Evolutionary conservation across 2,113 vertebrate species (phyloP).

Genomic region (Cochlearius cochlearius): DNA sequence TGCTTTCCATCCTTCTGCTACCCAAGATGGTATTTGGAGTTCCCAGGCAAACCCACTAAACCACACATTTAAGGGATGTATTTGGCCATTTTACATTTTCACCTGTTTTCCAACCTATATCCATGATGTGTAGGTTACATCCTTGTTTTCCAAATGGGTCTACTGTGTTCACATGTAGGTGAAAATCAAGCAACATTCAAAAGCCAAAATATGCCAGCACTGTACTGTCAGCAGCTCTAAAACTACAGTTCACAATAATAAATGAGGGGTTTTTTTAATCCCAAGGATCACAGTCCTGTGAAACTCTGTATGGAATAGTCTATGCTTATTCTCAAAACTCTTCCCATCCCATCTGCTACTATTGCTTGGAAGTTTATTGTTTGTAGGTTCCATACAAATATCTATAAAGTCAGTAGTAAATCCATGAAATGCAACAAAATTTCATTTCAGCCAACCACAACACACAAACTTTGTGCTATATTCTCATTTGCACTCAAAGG

Average conservation of each 20-base stretch:
- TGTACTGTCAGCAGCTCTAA: neutral
- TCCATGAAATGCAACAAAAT: neutral
- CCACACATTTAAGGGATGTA: neutral
- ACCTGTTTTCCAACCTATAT: neutral
- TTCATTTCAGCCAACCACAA: neutral
- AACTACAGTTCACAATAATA: neutral
- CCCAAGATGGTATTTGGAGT: neutral
- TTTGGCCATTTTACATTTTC: neutral
- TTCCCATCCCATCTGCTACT: neutral
- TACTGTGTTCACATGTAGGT: neutral
- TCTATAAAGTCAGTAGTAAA: neutral
- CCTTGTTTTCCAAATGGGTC: neutral
- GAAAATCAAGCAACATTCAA: neutral
- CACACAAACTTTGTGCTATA: neutral
- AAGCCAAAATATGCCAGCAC: neutral
- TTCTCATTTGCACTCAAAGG: neutral
- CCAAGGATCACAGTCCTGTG: neutral
- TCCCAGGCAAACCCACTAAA: neutral
- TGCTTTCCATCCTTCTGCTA: neutral
- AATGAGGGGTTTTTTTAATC: neutral
- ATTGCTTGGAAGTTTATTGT: neutral
- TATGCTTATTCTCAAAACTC: neutral
- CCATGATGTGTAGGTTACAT: neutral
- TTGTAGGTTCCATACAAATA: neutral
- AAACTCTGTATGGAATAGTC: neutral